Evolutionary conservation across 2,888 invertebrate species (phyloP).

Genomic region (Caenorhabditis parvicauda): DNA sequence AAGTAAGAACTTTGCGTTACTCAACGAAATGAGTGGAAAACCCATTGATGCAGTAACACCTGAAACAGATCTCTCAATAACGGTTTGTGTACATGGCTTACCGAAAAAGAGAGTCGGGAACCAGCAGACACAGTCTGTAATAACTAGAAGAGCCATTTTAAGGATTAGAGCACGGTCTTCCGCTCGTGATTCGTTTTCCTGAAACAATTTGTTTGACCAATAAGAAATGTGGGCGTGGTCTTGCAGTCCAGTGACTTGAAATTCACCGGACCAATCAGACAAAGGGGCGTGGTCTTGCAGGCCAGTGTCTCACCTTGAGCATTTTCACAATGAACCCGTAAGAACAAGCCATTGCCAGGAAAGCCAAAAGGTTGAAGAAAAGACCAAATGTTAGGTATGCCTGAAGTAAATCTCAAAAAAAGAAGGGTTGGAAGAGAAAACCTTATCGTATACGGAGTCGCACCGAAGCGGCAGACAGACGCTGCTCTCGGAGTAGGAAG

Average conservation of each 20-base stretch:
- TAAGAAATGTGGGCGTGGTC: neutral
- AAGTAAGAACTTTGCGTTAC: conserved; percentile 87
- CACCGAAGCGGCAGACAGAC: conserved; percentile 94
- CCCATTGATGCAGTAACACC: conserved; percentile 85
- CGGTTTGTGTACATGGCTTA: neutral
- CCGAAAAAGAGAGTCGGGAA: conserved; percentile 84
- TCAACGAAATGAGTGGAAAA: conserved; percentile 82
- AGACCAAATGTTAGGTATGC: conserved; percentile 67
- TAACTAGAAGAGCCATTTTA: conserved; percentile 86
- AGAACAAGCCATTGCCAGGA: conserved; percentile 82
- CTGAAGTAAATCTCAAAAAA: conserved; percentile 9
- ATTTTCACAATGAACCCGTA: conserved; percentile 53
- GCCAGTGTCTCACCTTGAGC: conserved; percentile 22
- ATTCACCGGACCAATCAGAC: neutral
- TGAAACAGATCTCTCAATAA: neutral
- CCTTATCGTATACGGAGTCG: conserved; percentile 72
- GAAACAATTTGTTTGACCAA: neutral
- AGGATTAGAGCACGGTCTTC: conserved; percentile 52
- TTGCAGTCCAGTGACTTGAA: neutral
- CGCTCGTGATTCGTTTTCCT: conserved; percentile 32
- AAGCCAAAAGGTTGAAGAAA: conserved; percentile 87
- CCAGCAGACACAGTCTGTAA: conserved; percentile 97
- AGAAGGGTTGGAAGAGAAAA: neutral
- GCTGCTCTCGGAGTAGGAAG: conserved; percentile 92
- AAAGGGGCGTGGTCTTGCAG: neutral